Evolutionary conservation across 2,113 vertebrate genomes (phyloP).

Genomic region (Cololabis saira): DNA sequence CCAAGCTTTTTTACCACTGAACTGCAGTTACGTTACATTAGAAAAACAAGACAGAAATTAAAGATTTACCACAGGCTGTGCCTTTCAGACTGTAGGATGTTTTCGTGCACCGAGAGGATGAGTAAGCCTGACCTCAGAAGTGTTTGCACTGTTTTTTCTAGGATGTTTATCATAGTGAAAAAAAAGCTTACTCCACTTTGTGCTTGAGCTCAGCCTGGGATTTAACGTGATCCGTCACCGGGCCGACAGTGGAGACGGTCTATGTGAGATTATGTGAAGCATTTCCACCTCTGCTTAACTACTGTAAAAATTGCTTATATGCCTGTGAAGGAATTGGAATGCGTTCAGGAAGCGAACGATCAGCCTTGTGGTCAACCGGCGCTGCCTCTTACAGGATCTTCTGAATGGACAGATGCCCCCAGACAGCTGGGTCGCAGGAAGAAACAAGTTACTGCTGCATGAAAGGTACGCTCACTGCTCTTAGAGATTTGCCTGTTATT

Average conservation of each 20-base stretch:
- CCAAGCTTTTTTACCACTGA: not conserved
- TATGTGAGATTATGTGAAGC: constrained; percentile 81
- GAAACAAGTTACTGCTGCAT: constrained; percentile 75
- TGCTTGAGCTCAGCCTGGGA: constrained; percentile 76
- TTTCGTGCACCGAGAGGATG: too few relatives aligned
- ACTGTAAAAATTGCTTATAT: constrained; percentile 85
- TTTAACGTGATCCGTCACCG: constrained; percentile 81
- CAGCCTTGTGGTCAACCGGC: constrained; percentile 45
- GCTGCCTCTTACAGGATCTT: constrained; percentile 13
- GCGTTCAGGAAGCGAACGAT: constrained; percentile 75
- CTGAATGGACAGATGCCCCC: constrained; percentile 65
- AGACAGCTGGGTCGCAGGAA: constrained; percentile 66
- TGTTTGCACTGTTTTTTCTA: constrained; percentile 48
- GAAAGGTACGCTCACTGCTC: constrained; percentile 63
- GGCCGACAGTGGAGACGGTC: constrained; percentile 73
- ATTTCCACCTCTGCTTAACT: constrained; percentile 82
- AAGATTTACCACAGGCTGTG: too few relatives aligned
- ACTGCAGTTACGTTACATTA: not conserved
- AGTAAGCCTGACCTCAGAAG: constrained; percentile 44
- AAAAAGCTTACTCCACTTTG: constrained; percentile 67
- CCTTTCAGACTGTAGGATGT: too few relatives aligned
- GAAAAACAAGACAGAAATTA: constrained; percentile 36
- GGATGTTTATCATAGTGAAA: constrained; percentile 60
- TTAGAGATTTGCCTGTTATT: constrained; percentile 66
- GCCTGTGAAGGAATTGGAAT: constrained; percentile 85